Evolutionary conservation across 2,888 invertebrate species (phyloP).

Genomic region (Malacosoma neustria): DNA sequence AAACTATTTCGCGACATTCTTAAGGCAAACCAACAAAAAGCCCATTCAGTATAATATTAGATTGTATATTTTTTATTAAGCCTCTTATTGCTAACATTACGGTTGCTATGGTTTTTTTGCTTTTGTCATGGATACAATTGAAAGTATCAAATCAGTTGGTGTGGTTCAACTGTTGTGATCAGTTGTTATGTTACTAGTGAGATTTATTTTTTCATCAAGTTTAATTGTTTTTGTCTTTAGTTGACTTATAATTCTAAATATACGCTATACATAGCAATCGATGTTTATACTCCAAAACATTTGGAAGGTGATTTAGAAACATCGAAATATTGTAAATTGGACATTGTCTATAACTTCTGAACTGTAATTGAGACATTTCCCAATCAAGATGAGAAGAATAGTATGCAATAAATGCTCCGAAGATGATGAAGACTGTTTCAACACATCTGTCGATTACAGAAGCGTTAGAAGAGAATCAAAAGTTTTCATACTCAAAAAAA

Average conservation of each 20-base stretch:
- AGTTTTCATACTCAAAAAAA: conserved; percentile 36
- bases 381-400: conserved; percentile 43
- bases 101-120: background rate
- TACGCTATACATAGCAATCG: too few relatives aligned
- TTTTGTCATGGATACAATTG: background rate
- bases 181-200: too few relatives aligned
- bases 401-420: conserved; percentile 32
- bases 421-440: conserved; percentile 31
- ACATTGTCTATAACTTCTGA: too few relatives aligned
- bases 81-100: background rate
- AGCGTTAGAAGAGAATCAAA: conserved; percentile 45
- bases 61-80: background rate
- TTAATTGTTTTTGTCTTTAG: too few relatives aligned
- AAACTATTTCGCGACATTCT: background rate
- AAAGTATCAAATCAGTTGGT: conserved; percentile 5
- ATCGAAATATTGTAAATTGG: too few relatives aligned
- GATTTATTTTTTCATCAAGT: too few relatives aligned
- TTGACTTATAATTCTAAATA: too few relatives aligned
- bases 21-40: background rate
- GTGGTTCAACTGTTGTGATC: background rate
- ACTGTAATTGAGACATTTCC: too few relatives aligned
- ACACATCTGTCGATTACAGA: conserved; percentile 28
- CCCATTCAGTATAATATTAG: background rate
- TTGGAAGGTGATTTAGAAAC: too few relatives aligned
- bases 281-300: too few relatives aligned